Base-by-base conservation (phyloP, 2,113 vertebrate species). In the Sylvia atricapilla region DNA sequence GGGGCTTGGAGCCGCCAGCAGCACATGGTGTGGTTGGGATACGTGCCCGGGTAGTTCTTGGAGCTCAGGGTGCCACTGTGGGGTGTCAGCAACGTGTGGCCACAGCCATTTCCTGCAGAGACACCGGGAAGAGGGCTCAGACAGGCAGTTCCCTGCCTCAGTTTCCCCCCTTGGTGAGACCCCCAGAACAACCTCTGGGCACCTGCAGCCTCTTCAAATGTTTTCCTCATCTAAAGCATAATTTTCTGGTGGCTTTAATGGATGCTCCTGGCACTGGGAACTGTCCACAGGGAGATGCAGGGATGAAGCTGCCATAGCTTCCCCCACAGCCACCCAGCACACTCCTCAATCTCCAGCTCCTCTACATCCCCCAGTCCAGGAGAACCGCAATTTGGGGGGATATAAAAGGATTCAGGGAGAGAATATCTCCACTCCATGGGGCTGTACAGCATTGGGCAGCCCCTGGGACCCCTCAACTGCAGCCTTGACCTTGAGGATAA, bases 1-100 rank as follows among this genome's bases (percentile, higher is more conserved):
- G 98, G 94, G 6, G 97, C 97, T 1, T 58, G 97, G 23, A 99
- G 95, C 92, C 3, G 94, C 99, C 98, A 99, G 73, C 79, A 94
- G 44, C 98, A 99, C 78, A 86, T 84, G 10, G 97, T 96, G 97
- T 98, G 97, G 74, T 98, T 98, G 66, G 98, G 98, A 81, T 99
- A 99, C 1, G 98, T 99, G 85, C 98, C 98, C 0, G 99, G 99
- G 83, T 98, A 99, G 97, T 98, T 98, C 92, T 95, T 97, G 39
- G 98, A 98, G 85, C 98, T 96, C 88, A 99, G 76, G 2, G 98
- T 99, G 58, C 99, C 99, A 2, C 98, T 98, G 87, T 97, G 97
- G 13, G 97, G 56, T 33, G 98, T 97, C 91, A 98, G 94, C 60
- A 98, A 74, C 0, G 98, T 98, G 84, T 98, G 98, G 69, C 99